phyloP scores from a whole-genome alignment of 2,888 invertebrate genomes.

The Aspidiotus destructor region DNA sequence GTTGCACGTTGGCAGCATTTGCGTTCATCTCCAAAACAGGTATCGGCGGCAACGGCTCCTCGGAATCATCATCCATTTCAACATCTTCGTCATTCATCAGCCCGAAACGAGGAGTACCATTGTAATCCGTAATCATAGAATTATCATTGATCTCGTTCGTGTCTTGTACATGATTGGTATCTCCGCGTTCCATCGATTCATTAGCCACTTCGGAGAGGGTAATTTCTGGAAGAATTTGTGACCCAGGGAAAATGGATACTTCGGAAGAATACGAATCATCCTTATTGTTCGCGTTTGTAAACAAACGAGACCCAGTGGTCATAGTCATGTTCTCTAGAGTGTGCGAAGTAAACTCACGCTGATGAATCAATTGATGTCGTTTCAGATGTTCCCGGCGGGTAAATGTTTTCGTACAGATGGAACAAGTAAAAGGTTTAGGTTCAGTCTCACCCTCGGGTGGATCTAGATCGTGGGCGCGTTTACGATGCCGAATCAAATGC shows the following conservation, averaged over 20 bases:
- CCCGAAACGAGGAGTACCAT: background rate
- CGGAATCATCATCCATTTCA: conserved; percentile 33
- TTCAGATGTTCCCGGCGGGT: conserved; percentile 38
- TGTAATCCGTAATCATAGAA: background rate
- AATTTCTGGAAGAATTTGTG: conserved; percentile 34
- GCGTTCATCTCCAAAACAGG: conserved; percentile 32
- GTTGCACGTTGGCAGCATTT: conserved; percentile 30
- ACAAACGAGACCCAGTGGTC: conserved; percentile 12
- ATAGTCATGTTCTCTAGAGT: conserved; percentile 5
- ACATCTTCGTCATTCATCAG: conserved; percentile 14
- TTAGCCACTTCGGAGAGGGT: conserved; percentile 33
- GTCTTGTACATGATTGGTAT: conserved; percentile 4
- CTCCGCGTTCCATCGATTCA: background rate
- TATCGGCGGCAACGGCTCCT: conserved; percentile 34
- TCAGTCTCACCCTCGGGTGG: conserved; percentile 35
- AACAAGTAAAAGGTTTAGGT: conserved; percentile 37
- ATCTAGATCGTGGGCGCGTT: conserved; percentile 37
- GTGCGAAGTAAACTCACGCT: conserved; percentile 32
- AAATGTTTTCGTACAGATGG: conserved; percentile 38
- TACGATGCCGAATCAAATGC: conserved; percentile 39
- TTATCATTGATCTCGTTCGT: conserved; percentile 9
- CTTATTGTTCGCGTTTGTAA: conserved; percentile 7
- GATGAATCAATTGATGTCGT: conserved; percentile 37
- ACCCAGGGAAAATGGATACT: conserved; percentile 31
- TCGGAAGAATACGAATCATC: conserved; percentile 22